These are phyloP conservation scores for Rhaphigaster nebulosa DNA, from an alignment of 2,888 invertebrate genomes.

Conservation along the genomic window DNA sequence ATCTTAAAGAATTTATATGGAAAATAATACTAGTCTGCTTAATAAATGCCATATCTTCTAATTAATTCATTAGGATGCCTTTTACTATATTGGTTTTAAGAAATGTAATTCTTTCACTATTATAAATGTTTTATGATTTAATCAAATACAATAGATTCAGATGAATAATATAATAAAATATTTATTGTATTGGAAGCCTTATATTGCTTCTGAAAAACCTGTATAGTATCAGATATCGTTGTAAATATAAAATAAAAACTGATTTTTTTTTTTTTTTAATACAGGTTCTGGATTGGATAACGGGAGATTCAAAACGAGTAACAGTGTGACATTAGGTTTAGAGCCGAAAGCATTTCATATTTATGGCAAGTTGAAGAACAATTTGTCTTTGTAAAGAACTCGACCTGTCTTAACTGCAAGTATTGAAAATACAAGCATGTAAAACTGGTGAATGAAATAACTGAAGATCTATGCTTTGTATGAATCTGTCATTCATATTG, in stretches of 20 bases:
- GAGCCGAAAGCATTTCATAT: neutral
- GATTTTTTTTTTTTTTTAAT: conserved; percentile 65
- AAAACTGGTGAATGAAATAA: neutral
- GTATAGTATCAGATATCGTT: neutral
- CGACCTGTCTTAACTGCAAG: neutral
- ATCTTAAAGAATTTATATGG: no score
- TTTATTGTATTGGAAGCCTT: neutral
- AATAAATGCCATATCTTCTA: neutral
- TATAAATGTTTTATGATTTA: neutral
- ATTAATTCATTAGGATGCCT: neutral
- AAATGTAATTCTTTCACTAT: neutral
- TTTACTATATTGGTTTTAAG: no score
- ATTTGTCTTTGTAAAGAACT: neutral
- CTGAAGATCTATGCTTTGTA: neutral
- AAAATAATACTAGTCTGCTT: neutral
- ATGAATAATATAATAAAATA: no score
- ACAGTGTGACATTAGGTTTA: conserved; percentile 76
- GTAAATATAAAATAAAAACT: neutral
- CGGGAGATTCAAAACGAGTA: conserved; percentile 85
- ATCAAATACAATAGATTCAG: no score
- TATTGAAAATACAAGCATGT: neutral
- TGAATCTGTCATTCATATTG: conserved; percentile 54
- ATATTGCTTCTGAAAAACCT: neutral
- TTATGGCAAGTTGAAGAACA: neutral
- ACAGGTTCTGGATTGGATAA: conserved; percentile 83